Base-by-base conservation (phyloP, 2,797 vertebrate species). In the Clarias platycephalus region DNA sequence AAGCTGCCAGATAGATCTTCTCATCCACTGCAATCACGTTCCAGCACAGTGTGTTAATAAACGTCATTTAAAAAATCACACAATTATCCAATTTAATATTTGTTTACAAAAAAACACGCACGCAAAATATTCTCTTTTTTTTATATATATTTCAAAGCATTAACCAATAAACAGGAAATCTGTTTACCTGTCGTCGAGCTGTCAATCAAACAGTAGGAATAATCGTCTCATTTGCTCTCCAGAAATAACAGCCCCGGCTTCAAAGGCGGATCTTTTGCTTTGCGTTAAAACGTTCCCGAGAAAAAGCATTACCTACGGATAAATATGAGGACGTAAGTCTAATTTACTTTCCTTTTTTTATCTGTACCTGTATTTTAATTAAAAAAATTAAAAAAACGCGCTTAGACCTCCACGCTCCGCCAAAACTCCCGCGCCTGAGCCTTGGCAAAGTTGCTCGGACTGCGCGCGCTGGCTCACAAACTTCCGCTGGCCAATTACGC, bases 201-300 rank as follows among this genome's bases (percentile, higher is more conserved):
- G 89, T 94, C 92, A 93, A 34, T 93, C 91, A 93, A 93, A 93
- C 93, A 92, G 86, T 89, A 84, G 88, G 89, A 92, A 86, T 87
- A 90, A 89, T 89, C 90, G 88, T 92, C 90, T 95, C 93, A 96
- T 95, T 93, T 94, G 92, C 91, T 92, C 91, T 94, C 94, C 94
- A 92, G 86, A 87, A 91, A 90, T 88, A 90, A 91, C 90, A 87
- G n/a, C 90, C 28, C 88, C 76, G 87, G 84, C 89, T 86, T 91
- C 86, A 90, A 81, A 90, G 89, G 91, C 90, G 89, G 90, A 89
- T 89, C 90, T 93, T 93, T 90, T 93, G 92, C 94, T 89, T 67
- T 90, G 91, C 86, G 90, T 88, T 76, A 76, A 80, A 87, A 86
- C 82, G 80, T 79, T 83, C 87, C 88, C 58, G 26, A 78, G 84